Percentiles rank a stretch among this genome's conserved stretches.
phyloP scores from a whole-genome alignment of 53 echinoderm and acorn worm genomes.

The Actinopyga echinites region DNA sequence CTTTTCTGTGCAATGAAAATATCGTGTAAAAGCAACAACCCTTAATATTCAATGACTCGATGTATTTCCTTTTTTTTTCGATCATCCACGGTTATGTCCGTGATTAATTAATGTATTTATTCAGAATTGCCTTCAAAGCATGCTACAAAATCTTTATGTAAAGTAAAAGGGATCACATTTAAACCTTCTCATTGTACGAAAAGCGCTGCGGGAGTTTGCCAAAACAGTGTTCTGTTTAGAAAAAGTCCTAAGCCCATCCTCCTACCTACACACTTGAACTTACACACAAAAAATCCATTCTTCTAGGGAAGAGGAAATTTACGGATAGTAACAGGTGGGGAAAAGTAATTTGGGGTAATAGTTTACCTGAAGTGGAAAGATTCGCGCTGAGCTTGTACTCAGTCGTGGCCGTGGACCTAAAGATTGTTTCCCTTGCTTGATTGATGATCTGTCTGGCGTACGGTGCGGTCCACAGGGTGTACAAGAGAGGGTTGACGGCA shows the following conservation, averaged over 20 bases:
- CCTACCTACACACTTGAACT: too few species aligned
- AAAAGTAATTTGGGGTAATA: too few species aligned
- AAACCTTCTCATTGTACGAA: too few species aligned
- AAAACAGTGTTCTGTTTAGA: too few species aligned
- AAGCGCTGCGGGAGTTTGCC: too few species aligned
- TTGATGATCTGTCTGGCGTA: constrained; percentile 70
- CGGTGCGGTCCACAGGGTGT: constrained; percentile 83
- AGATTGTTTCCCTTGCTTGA: constrained; percentile 51
- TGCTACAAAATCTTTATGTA: neutral
- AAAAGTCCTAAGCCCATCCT: too few species aligned
- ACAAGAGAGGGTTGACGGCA: constrained; percentile 88
- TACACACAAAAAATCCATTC: too few species aligned
- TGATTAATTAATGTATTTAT: neutral
- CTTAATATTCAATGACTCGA: neutral
- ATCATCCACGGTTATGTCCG: too few species aligned
- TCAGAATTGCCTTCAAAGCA: neutral
- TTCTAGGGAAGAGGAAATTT: too few species aligned
- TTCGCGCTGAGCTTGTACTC: constrained; percentile 72
- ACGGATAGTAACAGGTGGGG: too few species aligned
- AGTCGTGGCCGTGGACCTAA: constrained; percentile 58
- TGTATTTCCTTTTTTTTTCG: too few species aligned
- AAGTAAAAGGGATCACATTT: neutral
- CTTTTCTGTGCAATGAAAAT: neutral
- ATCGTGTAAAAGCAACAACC: neutral
- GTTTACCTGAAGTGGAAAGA: constrained; percentile 30